Evolutionary conservation across 2,797 vertebrate genomes (phyloP), one percentile per base, ranked within the genome.

Genomic region (Anisognathus igniventris): DNA sequence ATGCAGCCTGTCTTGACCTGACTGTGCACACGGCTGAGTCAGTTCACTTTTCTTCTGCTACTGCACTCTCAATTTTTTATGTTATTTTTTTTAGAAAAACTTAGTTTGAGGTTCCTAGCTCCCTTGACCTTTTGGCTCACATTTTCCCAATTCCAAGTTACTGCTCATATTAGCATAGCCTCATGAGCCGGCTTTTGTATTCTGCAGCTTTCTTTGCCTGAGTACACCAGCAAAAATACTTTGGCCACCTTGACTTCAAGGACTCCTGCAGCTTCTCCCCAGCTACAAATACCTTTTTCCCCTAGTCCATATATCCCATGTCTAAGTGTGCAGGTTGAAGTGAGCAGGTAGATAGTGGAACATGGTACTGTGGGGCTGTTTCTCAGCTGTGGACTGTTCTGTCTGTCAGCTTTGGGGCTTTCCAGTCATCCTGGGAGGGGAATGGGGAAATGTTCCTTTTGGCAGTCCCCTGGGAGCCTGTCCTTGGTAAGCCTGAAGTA

Each of bases 311-410:
- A 14, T 30, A 20, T 14, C 47, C 80, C 12, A 2, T 4, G 14
- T 27, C 10, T 42, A 19, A 47, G 35, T 14, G 35, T 54, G 33
- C 24, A 57, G 28, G n/a, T 33, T 62, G 58, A 66, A 64, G 31
- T 40, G 39, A n/a, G 22, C 16, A 33, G 13, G 23, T 13, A 22
- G 19, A 14, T 37, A 12, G 54, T 78, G 8, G 42, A 71, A 48
- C 0, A 0, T 11, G 24, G 19, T 60, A 14, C n/a, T 57, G 24
- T 2, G 1, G 45, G 40, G 14, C 45, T 57, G 12, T 54, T 62
- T 60, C 48, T 85, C 5, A 4, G 31, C 40, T 57, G 2, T 22
- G 47, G 25, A 9, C 25, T 62, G 6, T 57, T 77, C 28, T 8
- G 1, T 88, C 51, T 80, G 66, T 70, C 33, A 56, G n/a, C 70